These are phyloP conservation scores for Adineta ricciae DNA, from an alignment of 2,888 invertebrate genomes.

Conservation along the genomic window DNA sequence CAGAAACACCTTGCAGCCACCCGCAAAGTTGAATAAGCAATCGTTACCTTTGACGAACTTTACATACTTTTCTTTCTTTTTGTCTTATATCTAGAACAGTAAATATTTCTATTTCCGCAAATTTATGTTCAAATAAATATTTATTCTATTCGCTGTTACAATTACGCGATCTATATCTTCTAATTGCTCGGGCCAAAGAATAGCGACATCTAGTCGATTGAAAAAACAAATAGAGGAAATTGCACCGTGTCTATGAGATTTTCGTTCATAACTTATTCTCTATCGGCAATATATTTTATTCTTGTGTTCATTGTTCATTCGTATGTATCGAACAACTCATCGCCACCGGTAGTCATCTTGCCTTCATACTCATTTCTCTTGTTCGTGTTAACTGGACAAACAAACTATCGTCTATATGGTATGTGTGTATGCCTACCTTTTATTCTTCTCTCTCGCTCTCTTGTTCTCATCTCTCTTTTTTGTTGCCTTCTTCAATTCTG, in stretches of 20 bases:
- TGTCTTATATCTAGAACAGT: too few relatives aligned
- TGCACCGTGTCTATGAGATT: background rate
- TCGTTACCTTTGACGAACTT: too few relatives aligned
- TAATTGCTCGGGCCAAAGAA: too few relatives aligned
- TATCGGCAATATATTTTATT: background rate
- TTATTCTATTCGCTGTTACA: too few relatives aligned
- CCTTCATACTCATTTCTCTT: background rate
- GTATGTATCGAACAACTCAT: background rate
- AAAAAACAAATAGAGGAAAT: background rate
- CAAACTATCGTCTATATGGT: background rate
- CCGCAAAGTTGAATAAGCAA: too few relatives aligned
- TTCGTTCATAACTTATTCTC: background rate
- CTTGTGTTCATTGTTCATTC: background rate
- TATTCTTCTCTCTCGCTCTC: background rate
- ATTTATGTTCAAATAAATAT: too few relatives aligned
- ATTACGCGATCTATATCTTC: too few relatives aligned
- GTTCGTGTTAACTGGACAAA: conserved; percentile 1
- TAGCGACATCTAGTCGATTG: background rate
- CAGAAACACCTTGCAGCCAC: too few relatives aligned
- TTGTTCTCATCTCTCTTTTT: background rate
- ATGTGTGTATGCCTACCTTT: background rate
- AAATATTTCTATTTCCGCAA: background rate
- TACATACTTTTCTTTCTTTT: too few relatives aligned
- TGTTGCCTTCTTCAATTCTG: background rate
- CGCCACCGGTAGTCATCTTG: background rate